These are phyloP conservation scores for Colaptes auratus DNA, from an alignment of 2,113 vertebrate species.

Conservation along the genomic window DNA sequence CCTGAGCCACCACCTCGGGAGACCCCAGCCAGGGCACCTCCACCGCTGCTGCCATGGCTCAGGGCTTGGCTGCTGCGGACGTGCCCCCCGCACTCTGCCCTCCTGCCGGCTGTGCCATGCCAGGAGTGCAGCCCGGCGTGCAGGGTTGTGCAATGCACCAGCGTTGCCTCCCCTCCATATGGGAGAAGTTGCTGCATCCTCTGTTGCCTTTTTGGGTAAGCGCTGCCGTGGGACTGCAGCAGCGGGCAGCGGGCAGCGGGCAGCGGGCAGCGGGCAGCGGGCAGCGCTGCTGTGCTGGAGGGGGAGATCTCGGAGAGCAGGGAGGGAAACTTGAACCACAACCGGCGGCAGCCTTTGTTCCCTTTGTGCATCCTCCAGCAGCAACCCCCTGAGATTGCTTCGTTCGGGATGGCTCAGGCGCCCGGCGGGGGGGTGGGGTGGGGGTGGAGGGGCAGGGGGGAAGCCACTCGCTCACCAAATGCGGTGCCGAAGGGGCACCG, in stretches of 20 bases:
- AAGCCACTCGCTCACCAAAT: not conserved
- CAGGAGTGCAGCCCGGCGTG: not conserved
- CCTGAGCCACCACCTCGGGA: fast-evolving
- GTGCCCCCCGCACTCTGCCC: not conserved
- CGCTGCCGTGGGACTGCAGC: constrained; percentile 63
- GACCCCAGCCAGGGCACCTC: not conserved
- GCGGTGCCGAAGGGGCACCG: constrained; percentile 3
- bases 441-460: not conserved
- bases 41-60: fast-evolving
- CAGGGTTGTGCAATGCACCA: constrained; percentile 76
- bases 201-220: constrained; percentile 61
- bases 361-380: constrained; percentile 14
- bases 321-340: not conserved
- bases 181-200: constrained; percentile 49
- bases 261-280: not conserved
- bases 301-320: not conserved
- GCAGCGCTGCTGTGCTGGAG: too few species aligned
- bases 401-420: not conserved
- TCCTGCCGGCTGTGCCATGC: not conserved
- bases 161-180: constrained; percentile 37
- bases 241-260: constrained; percentile 12
- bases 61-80: fast-evolving
- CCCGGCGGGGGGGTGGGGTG: not conserved
- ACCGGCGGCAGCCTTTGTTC: constrained; percentile 16
- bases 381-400: not conserved